Conservation (phyloP, 2,888 invertebrate genomes). For the Corbicula japonica region DNA sequence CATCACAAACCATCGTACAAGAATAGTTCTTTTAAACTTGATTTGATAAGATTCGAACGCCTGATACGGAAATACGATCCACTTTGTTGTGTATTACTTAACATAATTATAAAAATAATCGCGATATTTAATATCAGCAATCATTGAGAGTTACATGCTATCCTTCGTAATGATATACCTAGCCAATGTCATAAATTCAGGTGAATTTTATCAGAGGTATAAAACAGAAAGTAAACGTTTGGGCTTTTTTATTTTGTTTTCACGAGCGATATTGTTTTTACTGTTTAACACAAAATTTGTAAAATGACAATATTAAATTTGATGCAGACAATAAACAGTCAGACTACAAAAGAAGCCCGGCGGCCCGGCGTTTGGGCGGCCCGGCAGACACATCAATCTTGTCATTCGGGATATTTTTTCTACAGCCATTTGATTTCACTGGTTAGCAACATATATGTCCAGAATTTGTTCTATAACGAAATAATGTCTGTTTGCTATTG, state of each 20-base stretch:
- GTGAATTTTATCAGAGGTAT: slow-evolving; percentile 11
- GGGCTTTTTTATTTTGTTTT: too few relatives aligned
- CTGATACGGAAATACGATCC: slow-evolving; percentile 18
- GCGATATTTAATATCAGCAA: slow-evolving; percentile 18
- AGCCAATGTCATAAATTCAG: not conserved
- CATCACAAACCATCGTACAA: not conserved
- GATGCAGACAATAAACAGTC: too few relatives aligned
- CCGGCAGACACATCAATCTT: too few relatives aligned
- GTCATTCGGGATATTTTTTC: too few relatives aligned
- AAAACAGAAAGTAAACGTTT: slow-evolving; percentile 9
- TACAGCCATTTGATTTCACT: too few relatives aligned
- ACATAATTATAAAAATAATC: slow-evolving; percentile 32
- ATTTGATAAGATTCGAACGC: slow-evolving; percentile 16
- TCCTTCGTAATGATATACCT: slow-evolving; percentile 8
- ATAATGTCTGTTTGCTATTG: too few relatives aligned
- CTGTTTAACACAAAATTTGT: too few relatives aligned
- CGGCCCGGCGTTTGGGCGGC: too few relatives aligned
- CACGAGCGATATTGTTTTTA: too few relatives aligned
- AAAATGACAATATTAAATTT: slow-evolving; percentile 3
- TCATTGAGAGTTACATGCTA: not conserved
- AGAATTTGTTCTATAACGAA: too few relatives aligned
- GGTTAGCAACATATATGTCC: too few relatives aligned
- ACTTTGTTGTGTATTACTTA: slow-evolving; percentile 3
- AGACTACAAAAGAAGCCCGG: too few relatives aligned
- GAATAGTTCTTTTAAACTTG: not conserved